Base-by-base conservation (phyloP, 2,888 invertebrate genomes). In the Dexiosoma caninum region DNA sequence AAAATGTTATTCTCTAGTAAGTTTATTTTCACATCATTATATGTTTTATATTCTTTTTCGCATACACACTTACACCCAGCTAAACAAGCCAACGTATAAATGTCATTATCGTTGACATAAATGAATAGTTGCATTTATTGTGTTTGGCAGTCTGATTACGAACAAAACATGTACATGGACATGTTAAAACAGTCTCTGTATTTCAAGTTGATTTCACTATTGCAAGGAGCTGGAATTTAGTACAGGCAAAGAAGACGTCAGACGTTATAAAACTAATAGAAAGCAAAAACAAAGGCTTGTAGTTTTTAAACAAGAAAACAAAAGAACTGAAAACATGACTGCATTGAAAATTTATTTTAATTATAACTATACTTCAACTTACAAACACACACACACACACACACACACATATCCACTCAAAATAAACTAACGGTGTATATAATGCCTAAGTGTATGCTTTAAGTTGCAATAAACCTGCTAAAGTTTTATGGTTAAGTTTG, bases 81-180 rank as follows among this genome's bases (percentile, higher is more conserved):
- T 19, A 64, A 23, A 59, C 2, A 27, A 78, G 78, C 69, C 55
- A 77, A 74, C 74, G 77, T 81, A 81, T 74, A 85, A 87, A 85
- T 88, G 88, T 88, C 88, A 88, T 88, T 87, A 87, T 83, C 84
- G 87, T 84, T 88, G 88, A 87, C 87, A 88, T 86, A 87, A 88
- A 87, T 87, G 87, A 88, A 87, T 87, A 86, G 87, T 86, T 87
- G 86, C 88, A 86, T 85, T 86, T 85, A 87, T 85, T 85, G 88
- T 86, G 86, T 88, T 89, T 88, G 88, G 87, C 87, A 87, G 83
- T 82, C 83, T 83, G 84, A 83, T 84, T 84, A 84, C 83, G 77
- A 72, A 77, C 51, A 79, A 59, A 66, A 70, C 70, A 66, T 76
- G 66, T 71, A 66, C 62, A 51, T 69, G 74, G 42, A 64, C 64